Conservation (phyloP, 2,888 invertebrate species). For the Siphlonurus alternatus region DNA sequence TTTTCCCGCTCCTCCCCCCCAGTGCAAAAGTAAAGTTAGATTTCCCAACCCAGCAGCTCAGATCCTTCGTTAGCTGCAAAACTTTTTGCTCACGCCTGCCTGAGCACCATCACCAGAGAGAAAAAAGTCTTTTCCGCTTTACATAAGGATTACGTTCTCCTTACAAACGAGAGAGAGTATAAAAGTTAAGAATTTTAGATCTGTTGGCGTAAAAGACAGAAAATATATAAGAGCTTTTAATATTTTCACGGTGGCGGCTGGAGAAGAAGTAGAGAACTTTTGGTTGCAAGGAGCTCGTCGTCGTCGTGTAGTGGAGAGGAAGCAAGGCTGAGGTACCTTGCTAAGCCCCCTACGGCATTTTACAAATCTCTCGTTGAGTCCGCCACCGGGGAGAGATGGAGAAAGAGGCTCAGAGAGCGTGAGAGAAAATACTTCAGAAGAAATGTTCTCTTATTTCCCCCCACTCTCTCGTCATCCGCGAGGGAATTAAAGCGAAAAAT, state of each 20-base stretch:
- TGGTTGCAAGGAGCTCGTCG: not conserved
- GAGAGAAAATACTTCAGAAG: not conserved
- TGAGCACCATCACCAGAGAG: not conserved
- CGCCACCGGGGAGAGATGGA: not conserved
- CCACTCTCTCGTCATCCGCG: not conserved
- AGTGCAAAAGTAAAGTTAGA: conserved; percentile 2
- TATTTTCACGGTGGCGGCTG: no score
- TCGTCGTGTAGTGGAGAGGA: no score
- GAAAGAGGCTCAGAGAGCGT: not conserved
- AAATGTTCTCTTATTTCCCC: conserved; percentile 1
- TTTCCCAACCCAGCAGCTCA: not conserved
- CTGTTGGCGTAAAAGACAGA: not conserved
- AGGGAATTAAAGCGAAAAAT: not conserved
- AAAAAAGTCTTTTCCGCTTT: not conserved
- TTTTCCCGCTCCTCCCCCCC: not conserved
- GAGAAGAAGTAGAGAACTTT: not conserved
- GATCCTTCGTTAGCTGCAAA: conserved; percentile 1
- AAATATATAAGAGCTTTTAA: not conserved
- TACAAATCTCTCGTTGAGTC: not conserved
- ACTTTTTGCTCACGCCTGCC: not conserved
- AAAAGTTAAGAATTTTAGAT: not conserved
- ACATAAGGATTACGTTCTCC: not conserved
- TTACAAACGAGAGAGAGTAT: not conserved
- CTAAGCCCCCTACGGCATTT: not conserved
- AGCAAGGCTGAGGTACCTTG: not conserved